Conservation (phyloP, 2,113 vertebrate genomes). For the Trematocara marginatum region DNA sequence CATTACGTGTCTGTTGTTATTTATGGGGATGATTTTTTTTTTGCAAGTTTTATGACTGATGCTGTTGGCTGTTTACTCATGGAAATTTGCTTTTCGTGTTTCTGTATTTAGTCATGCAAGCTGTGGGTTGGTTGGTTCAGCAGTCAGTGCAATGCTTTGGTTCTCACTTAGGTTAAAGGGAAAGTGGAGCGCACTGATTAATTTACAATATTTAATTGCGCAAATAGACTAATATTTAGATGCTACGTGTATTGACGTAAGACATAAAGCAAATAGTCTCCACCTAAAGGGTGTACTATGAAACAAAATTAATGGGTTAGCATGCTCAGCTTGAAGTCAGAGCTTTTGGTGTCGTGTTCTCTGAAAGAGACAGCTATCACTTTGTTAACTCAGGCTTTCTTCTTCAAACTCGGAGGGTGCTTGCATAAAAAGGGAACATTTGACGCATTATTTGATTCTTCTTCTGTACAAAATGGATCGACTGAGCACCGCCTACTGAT, state of each 20-base stretch:
- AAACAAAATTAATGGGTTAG: background rate
- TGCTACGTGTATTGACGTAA: fast-evolving
- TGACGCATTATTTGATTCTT: background rate
- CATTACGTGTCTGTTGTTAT: background rate
- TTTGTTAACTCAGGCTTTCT: background rate
- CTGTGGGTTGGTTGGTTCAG: background rate
- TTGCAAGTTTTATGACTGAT: background rate
- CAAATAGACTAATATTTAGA: background rate
- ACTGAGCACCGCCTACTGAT: background rate
- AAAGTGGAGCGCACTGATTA: background rate
- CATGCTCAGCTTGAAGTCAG: background rate
- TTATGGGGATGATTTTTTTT: background rate
- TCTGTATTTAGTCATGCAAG: background rate
- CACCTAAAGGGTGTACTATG: fast-evolving
- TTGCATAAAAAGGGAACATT: background rate
- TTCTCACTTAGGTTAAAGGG: background rate
- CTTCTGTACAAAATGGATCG: background rate
- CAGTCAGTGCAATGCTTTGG: no score
- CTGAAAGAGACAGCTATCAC: background rate
- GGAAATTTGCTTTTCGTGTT: background rate
- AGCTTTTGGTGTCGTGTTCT: background rate
- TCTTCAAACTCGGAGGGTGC: background rate
- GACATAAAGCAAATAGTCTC: background rate
- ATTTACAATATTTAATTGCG: background rate
- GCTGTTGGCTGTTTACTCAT: background rate